phyloP scores from a whole-genome alignment of 2,113 vertebrate species.

The Saccopteryx leptura region DNA sequence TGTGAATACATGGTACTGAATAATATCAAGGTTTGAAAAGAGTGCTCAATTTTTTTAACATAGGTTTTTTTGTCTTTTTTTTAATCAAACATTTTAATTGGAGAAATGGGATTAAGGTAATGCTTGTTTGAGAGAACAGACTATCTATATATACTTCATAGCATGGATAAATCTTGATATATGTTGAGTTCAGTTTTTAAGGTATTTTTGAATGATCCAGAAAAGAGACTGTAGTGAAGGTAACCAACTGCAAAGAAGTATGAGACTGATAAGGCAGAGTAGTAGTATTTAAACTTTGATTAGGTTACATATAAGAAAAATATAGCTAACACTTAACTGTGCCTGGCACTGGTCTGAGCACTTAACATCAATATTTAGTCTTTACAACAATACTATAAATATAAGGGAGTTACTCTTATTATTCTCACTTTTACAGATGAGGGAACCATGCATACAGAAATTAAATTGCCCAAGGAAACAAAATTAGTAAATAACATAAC shows the following conservation, averaged over 20 bases:
- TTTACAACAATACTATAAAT: neutral
- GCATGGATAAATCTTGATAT: neutral
- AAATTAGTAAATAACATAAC: neutral
- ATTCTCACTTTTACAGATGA: conserved; percentile 18
- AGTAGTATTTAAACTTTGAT: neutral
- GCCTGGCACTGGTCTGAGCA: neutral
- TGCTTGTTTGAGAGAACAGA: neutral
- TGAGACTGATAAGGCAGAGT: neutral
- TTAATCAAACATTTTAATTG: neutral
- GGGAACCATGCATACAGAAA: conserved; percentile 15
- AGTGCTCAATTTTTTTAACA: conserved; percentile 3
- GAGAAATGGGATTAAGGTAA: conserved; percentile 5
- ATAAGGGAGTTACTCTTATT: neutral
- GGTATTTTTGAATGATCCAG: conserved; percentile 53
- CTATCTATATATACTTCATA: neutral
- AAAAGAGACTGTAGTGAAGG: conserved; percentile 23
- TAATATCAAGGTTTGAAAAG: conserved; percentile 9
- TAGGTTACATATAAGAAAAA: conserved; percentile 51
- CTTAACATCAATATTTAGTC: conserved; percentile 39
- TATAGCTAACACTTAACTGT: neutral
- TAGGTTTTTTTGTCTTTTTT: neutral
- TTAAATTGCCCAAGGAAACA: conserved; percentile 32
- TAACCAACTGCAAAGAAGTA: neutral
- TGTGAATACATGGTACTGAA: neutral
- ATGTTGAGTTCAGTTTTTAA: conserved; percentile 20